Evolutionary conservation across 1,140 invertebrate species (phyloP), one percentile per base, ranked within the genome.

Genomic region (Dreissena polymorpha): DNA sequence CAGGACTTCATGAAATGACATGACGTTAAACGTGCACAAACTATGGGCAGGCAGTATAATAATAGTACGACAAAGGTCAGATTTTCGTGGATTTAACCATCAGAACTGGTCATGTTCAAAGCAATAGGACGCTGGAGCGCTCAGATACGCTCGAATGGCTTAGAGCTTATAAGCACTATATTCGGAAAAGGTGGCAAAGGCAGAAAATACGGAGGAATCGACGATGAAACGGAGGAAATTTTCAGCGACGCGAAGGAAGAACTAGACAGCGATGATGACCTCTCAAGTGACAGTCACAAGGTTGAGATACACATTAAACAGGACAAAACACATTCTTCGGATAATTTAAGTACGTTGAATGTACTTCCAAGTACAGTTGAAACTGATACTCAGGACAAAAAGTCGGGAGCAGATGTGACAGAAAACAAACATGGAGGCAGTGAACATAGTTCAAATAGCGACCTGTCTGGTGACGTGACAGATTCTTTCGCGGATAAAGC

Each of bases 171-270:
- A 29, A 29, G 64, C 18, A 78, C 68, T 23, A 57, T 78, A 2
- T 78, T 78, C 29, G 67, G 76, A n/a, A 60, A 60, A 60, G 57
- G 57, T 70, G 39, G 53, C 10, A 75, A 69, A 71, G 63, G 53
- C 3, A 75, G 68, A 63, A 83, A 75, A 51, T 69, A 74, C 27
- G 60, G 50, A 39, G 72, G 74, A 63, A 53, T 69, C 8, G 50
- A 69, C 29, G 50, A 75, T 16, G 80, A 83, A 21, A 69, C 70
- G 21, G 80, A 75, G 27, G 80, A 83, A 60, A 50, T 72, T 39
- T 70, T 72, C 23, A 63, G 55, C 53, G 72, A 83, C 55, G 71
- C 70, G 3, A 39, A 57, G 51, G 72, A 75, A 39, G 73, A 75
- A 39, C 57, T 73, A 60, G 64, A 53, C n/a, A 6, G 53, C 3